Conservation (phyloP, 92 coral and sea anemone species). For the Epizoanthus scotinus region DNA sequence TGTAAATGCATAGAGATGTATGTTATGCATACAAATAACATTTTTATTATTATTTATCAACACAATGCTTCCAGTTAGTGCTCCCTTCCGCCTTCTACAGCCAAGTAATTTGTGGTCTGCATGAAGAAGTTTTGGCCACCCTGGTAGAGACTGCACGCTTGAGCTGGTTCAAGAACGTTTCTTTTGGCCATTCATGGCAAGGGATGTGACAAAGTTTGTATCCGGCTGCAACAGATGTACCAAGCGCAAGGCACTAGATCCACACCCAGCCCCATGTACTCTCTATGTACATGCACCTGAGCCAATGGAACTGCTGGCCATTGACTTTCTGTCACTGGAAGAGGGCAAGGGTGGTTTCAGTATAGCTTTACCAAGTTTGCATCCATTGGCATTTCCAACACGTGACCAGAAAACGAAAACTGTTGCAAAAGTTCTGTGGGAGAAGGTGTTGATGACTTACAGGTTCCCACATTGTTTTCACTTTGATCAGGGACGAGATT, state of each 20-base stretch:
- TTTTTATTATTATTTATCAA: too few relatives aligned
- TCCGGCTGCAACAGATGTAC: slow-evolving; percentile 52
- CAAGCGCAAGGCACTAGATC: slow-evolving; percentile 58
- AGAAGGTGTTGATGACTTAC: slow-evolving; percentile 24
- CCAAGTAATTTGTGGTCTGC: slow-evolving; percentile 28
- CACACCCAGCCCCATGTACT: slow-evolving; percentile 18
- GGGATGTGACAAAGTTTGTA: slow-evolving; percentile 29
- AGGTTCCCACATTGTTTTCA: slow-evolving; percentile 16
- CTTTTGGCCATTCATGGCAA: slow-evolving; percentile 60
- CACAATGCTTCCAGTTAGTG: slow-evolving; percentile 37
- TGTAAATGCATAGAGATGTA: too few relatives aligned
- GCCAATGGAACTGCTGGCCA: slow-evolving; percentile 39
- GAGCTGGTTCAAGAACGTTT: slow-evolving; percentile 53
- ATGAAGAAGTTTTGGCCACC: slow-evolving; percentile 53
- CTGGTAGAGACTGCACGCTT: slow-evolving; percentile 46
- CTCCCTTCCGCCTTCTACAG: slow-evolving; percentile 39
- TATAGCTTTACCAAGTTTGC: slow-evolving; percentile 45
- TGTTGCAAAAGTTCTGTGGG: slow-evolving; percentile 30
- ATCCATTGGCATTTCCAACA: slow-evolving; percentile 37
- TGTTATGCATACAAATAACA: too few relatives aligned
- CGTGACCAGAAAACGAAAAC: slow-evolving; percentile 22
- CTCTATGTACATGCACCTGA: neutral
- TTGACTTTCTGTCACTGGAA: slow-evolving; percentile 49
- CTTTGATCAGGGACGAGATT: slow-evolving; percentile 39
- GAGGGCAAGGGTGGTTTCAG: slow-evolving; percentile 44